Conservation (phyloP, 2,888 invertebrate genomes). For the Eurois occulta region DNA sequence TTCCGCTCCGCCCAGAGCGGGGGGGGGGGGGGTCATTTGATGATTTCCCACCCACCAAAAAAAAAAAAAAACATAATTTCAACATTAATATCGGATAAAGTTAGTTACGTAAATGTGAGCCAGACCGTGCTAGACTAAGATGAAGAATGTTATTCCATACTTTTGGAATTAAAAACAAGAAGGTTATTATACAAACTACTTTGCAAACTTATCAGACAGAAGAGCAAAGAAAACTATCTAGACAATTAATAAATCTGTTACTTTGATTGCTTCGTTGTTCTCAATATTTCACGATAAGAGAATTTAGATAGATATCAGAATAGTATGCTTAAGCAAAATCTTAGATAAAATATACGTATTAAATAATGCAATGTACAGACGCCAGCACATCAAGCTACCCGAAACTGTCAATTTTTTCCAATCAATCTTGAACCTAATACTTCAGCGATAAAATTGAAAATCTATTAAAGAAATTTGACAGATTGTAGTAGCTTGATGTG, state of each 20-base stretch:
- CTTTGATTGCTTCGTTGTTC: not conserved
- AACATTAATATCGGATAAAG: conserved; percentile 28
- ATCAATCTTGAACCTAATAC: too few species aligned
- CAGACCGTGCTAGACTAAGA: conserved; percentile 32
- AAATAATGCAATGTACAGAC: too few species aligned
- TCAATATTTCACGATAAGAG: not conserved
- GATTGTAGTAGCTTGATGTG: too few species aligned
- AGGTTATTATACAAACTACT: conserved; percentile 8
- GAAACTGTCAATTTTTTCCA: too few species aligned
- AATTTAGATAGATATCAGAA: not conserved
- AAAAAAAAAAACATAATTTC: conserved; percentile 52
- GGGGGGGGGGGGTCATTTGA: too few species aligned
- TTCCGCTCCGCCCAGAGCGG: too few species aligned
- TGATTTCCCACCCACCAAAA: too few species aligned
- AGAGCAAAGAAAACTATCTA: conserved; percentile 9
- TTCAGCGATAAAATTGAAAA: too few species aligned
- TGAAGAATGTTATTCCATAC: too few species aligned
- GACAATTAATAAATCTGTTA: conserved; percentile 8
- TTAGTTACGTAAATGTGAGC: conserved; percentile 49
- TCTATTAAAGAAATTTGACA: too few species aligned
- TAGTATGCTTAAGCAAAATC: not conserved
- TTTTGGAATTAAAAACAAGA: conserved; percentile 15
- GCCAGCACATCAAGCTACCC: too few species aligned
- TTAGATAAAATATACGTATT: not conserved
- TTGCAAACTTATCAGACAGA: conserved; percentile 21